phyloP scores from a whole-genome alignment of 2,888 invertebrate genomes.

The Seira sanloemensis region DNA sequence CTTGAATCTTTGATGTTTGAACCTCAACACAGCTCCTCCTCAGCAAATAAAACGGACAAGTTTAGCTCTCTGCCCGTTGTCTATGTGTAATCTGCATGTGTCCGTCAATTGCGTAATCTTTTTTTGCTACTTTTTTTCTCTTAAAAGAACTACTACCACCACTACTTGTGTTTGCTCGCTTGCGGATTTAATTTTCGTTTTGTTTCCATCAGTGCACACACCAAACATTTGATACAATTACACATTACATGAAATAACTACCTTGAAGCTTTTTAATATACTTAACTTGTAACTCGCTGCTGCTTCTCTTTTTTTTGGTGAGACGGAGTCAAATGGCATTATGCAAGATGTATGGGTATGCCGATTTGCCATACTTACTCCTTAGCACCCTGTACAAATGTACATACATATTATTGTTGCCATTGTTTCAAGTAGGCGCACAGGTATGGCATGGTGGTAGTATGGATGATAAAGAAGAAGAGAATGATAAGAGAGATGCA shows the following conservation, averaged over 20 bases:
- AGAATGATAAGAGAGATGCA: too few relatives aligned
- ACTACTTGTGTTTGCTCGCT: slow-evolving; percentile 45
- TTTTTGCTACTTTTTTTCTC: background rate
- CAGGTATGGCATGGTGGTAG: too few relatives aligned
- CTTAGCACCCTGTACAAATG: too few relatives aligned
- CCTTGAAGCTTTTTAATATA: slow-evolving; percentile 68
- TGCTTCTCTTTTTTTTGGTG: background rate
- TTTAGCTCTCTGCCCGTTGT: too few relatives aligned
- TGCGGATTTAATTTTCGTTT: slow-evolving; percentile 69
- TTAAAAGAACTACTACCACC: background rate
- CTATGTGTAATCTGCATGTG: slow-evolving; percentile 24
- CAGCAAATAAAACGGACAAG: too few relatives aligned
- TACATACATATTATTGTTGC: slow-evolving; percentile 6
- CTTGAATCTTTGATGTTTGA: background rate
- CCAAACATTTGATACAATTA: slow-evolving; percentile 67
- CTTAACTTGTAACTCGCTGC: slow-evolving; percentile 70
- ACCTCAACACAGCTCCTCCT: too few relatives aligned
- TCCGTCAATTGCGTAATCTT: slow-evolving; percentile 10
- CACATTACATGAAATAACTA: slow-evolving; percentile 62
- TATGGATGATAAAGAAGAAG: too few relatives aligned
- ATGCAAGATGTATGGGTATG: too few relatives aligned
- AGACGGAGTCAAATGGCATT: too few relatives aligned
- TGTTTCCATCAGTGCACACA: slow-evolving; percentile 49
- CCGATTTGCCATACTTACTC: too few relatives aligned
- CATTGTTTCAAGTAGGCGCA: too few relatives aligned